Percentiles rank a stretch among this genome's conserved stretches.
Conservation (phyloP, 2,113 vertebrate genomes). For the Oplegnathus fasciatus region DNA sequence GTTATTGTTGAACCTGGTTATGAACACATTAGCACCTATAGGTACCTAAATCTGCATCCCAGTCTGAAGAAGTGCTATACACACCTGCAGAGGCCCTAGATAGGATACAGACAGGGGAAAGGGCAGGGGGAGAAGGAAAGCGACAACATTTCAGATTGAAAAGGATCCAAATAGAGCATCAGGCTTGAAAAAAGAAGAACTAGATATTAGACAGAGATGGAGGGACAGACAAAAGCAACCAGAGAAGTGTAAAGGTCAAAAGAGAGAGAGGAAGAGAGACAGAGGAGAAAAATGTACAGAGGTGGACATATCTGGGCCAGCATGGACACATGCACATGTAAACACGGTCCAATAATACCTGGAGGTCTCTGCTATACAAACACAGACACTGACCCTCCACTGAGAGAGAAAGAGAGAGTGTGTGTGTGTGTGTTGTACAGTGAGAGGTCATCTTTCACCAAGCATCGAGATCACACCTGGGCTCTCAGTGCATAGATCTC, state of each 20-base stretch:
- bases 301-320: conserved; percentile 67
- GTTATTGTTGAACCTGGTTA: background rate
- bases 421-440: conserved; percentile 25
- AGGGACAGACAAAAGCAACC: conserved; percentile 21
- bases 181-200: background rate
- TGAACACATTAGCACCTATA: no score
- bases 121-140: background rate
- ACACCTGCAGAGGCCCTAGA: background rate
- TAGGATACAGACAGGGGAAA: background rate
- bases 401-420: conserved; percentile 17
- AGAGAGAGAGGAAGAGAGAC: background rate
- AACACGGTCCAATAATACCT: conserved; percentile 60
- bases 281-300: conserved; percentile 35
- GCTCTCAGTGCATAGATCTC: conserved; percentile 37
- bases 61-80: background rate
- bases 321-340: conserved; percentile 38
- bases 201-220: conserved; percentile 11
- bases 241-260: conserved; percentile 47
- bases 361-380: conserved; percentile 61
- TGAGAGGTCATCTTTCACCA: conserved; percentile 72
- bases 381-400: conserved; percentile 50
- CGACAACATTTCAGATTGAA: background rate
- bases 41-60: background rate
- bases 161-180: background rate
- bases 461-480: conserved; percentile 67